Evolutionary conservation across 2,888 invertebrate genomes (phyloP).

Genomic region (Myopa testacea): DNA sequence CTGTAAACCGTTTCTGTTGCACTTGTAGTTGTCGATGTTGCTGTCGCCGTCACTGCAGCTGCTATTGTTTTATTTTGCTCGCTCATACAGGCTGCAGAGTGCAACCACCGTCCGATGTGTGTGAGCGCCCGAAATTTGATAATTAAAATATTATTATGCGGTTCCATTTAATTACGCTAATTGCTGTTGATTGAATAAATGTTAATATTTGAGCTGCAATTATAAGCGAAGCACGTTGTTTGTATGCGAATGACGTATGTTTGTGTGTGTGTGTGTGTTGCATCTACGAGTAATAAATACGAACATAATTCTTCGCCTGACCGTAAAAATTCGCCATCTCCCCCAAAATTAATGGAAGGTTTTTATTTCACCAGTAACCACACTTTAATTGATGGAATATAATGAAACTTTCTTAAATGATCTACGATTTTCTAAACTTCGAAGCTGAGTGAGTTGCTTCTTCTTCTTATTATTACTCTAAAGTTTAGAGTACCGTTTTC

Average conservation of each 20-base stretch:
- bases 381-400: too few relatives aligned
- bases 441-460: too few relatives aligned
- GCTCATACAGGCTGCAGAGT: neutral
- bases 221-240: conserved; percentile 20
- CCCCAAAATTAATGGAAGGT: neutral
- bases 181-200: conserved; percentile 41
- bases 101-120: conserved; percentile 15
- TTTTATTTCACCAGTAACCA: too few relatives aligned
- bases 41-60: neutral
- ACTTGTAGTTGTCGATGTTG: neutral
- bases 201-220: conserved; percentile 39
- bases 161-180: conserved; percentile 43
- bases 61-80: neutral
- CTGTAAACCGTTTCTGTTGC: conserved; percentile 2
- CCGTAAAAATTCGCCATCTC: neutral
- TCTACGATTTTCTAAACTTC: too few relatives aligned
- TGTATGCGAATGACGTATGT: neutral
- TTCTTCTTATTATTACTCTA: too few relatives aligned
- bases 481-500: too few relatives aligned
- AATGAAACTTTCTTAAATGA: too few relatives aligned
- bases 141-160: conserved; percentile 44
- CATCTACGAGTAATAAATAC: neutral
- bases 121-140: conserved; percentile 33
- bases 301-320: neutral
- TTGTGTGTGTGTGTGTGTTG: neutral